These are phyloP conservation scores for Hiodon alosoides DNA, from an alignment of 2,113 vertebrate genomes.

Conservation along the genomic window DNA sequence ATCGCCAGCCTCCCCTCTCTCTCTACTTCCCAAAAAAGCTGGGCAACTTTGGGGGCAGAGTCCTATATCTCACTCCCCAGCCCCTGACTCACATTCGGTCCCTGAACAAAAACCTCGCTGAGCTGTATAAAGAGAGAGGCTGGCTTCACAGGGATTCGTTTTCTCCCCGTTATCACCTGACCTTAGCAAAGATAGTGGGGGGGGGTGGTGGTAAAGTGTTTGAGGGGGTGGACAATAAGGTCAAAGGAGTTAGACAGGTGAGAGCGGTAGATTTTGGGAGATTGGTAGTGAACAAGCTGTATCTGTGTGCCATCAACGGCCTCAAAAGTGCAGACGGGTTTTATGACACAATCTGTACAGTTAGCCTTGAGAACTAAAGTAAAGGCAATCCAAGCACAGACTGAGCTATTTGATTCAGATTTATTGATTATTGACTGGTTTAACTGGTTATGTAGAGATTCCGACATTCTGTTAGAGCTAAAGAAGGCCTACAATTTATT, in stretches of 20 bases:
- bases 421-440: too few relatives aligned
- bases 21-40: conserved; percentile 56
- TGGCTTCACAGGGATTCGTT: conserved; percentile 61
- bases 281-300: conserved; percentile 57
- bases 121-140: conserved; percentile 56
- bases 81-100: conserved; percentile 48
- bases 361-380: conserved; percentile 38
- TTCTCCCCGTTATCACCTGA: conserved; percentile 59
- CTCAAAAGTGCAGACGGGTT: conserved; percentile 43
- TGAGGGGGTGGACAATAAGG: conserved; percentile 39
- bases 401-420: too few relatives aligned
- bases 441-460: too few relatives aligned
- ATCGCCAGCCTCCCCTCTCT: conserved; percentile 48
- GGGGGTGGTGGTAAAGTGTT: conserved; percentile 44
- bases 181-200: conserved; percentile 53
- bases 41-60: conserved; percentile 57
- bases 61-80: conserved; percentile 62
- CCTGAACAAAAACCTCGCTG: conserved; percentile 54
- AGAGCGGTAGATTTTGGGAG: conserved; percentile 62
- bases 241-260: conserved; percentile 41
- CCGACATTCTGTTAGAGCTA: too few relatives aligned
- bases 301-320: conserved; percentile 45
- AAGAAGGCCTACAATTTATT: too few relatives aligned
- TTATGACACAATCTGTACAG: conserved; percentile 53
- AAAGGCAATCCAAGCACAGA: background rate